Base-by-base conservation (phyloP, 2,113 vertebrate species). In the Pterocles burchelli region DNA sequence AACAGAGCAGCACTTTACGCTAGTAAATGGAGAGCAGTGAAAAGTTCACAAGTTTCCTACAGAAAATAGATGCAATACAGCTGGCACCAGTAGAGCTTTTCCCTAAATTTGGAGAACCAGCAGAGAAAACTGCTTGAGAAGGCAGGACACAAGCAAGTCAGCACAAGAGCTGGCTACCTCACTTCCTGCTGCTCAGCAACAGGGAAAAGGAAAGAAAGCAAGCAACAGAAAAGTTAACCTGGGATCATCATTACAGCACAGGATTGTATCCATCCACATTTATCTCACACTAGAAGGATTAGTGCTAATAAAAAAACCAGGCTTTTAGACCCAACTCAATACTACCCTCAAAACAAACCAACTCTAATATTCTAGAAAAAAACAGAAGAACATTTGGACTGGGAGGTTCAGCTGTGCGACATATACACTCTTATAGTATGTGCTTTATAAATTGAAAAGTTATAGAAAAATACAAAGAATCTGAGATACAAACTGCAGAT, bases 101-200 rank as follows among this genome's bases (percentile, higher is more conserved):
- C 17, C 41, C 17, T 34, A 31, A 34, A 62, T 43, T 63, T 1
- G 0, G 29, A 55, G 46, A 48, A 38, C 13, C 2, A 0, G 55
- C 29, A 54, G 9, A 63, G 26, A 77, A 78, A 51, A 49, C 21
- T 11, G 58, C 49, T 71, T 1, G 1, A 45, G 41, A 8, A 71
- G 15, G 31, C 43, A 49, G 15, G 36, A 63, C 17, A 12, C 24
- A 25, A 75, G 28, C 41, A 61, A 75, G n/a, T 54, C 70, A 34
- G n/a, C 62, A 62, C n/a, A 55, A 76, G n/a, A 55, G 48, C 54
- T 26, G 29, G 7, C 24, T 31, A 61, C 29, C n/a, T 61, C 67
- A 43, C 9, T 34, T 76, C 34, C 41, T 26, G 29, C 25, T 54
- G n/a, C 67, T 85, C 24, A 46, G 38, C 34, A 51, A 57, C 5